Conservation (phyloP, 2,113 vertebrate genomes). For the Panurus biarmicus region DNA sequence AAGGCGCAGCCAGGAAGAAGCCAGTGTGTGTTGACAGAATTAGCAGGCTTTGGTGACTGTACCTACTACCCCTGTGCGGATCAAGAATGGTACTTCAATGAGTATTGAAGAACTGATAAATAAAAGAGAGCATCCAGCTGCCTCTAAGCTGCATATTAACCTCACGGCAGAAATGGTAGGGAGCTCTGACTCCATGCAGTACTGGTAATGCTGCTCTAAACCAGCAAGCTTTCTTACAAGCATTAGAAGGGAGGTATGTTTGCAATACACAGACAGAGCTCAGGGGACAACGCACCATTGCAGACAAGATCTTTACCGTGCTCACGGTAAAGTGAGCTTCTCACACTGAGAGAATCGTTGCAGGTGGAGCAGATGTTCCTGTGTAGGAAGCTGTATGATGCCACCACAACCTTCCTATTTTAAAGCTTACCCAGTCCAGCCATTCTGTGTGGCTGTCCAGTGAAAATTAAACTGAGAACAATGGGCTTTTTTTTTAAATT, state of each 20-base stretch:
- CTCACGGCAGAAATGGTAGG: not conserved
- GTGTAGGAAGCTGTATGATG: not conserved
- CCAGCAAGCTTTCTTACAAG: rapidly evolving
- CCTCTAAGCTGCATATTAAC: not conserved
- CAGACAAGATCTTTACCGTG: not conserved
- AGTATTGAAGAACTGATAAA: not conserved
- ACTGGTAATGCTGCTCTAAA: not conserved
- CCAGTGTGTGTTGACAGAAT: constrained; percentile 18
- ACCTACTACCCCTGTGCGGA: not conserved
- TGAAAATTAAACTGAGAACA: not conserved
- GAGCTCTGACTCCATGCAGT: not conserved
- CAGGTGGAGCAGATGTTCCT: not conserved
- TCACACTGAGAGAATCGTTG: not conserved
- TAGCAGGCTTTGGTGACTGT: constrained; percentile 12
- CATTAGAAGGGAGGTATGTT: not conserved
- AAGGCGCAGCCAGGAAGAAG: not conserved
- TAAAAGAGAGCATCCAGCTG: not conserved
- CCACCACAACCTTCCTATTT: not conserved
- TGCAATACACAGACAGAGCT: not conserved
- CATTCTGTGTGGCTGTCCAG: not conserved
- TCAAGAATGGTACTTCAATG: not conserved
- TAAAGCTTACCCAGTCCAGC: not conserved
- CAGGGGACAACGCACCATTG: not conserved
- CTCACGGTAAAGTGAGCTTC: not conserved
- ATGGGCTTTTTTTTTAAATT: not conserved